Evolutionary conservation across 1,140 invertebrate species (phyloP).

Genomic region (Pinna nobilis): DNA sequence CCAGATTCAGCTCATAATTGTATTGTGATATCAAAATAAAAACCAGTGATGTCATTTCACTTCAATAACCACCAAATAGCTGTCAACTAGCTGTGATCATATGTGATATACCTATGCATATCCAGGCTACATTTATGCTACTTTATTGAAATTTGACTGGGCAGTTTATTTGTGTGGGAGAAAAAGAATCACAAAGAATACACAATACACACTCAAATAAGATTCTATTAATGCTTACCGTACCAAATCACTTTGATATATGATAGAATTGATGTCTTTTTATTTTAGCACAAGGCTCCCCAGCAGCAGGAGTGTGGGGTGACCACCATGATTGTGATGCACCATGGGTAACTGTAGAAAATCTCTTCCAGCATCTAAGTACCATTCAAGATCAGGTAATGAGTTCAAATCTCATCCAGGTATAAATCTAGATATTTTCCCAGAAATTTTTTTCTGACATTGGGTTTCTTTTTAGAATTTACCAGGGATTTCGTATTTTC

Average conservation of each 20-base stretch:
- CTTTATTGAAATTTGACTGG: no score
- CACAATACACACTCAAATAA: no score
- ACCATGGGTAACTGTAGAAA: conserved; percentile 55
- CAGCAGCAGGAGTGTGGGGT: conserved; percentile 59
- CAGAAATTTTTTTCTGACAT: neutral
- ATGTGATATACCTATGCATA: no score
- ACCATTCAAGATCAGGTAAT: conserved; percentile 60
- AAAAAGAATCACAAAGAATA: no score
- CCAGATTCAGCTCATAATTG: no score
- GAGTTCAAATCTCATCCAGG: neutral
- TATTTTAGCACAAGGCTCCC: conserved; percentile 45
- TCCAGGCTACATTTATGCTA: no score
- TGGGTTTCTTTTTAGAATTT: neutral
- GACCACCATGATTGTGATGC: conserved; percentile 63
- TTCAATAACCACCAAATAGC: no score
- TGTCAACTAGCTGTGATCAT: no score
- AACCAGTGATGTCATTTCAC: no score
- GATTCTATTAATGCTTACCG: neutral
- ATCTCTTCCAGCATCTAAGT: conserved; percentile 56
- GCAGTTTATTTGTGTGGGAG: no score
- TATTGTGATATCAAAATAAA: no score
- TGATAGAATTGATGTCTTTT: neutral
- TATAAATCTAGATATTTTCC: neutral
- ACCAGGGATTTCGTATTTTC: neutral
- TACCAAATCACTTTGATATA: neutral